Conservation (phyloP, 2,113 vertebrate species). For the Hylia prasina region DNA sequence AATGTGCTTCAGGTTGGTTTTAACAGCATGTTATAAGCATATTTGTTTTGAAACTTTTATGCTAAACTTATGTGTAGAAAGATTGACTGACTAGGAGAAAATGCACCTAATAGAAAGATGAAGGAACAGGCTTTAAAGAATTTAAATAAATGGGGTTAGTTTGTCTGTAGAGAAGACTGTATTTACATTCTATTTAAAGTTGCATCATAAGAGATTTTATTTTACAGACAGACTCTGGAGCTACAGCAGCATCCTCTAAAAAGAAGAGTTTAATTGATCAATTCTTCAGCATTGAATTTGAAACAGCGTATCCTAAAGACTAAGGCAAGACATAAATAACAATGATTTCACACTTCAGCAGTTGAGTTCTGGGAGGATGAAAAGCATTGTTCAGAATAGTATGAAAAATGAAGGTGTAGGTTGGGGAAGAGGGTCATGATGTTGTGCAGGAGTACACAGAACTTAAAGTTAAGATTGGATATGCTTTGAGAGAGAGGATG, state of each 20-base stretch:
- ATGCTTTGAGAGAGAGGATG: background rate
- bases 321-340: background rate
- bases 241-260: slow-evolving; percentile 72
- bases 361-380: background rate
- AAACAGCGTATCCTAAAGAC: slow-evolving; percentile 92
- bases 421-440: background rate
- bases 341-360: background rate
- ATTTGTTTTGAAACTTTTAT: background rate
- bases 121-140: background rate
- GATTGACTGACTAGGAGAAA: background rate
- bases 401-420: background rate
- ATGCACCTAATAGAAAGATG: background rate
- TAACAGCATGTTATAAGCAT: background rate
- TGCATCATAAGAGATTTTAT: background rate
- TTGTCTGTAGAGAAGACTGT: background rate
- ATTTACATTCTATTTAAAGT: background rate
- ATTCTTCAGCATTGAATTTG: slow-evolving; percentile 96
- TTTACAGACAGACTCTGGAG: slow-evolving; percentile 76
- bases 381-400: background rate
- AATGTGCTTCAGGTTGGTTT: background rate
- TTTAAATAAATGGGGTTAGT: background rate
- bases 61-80: background rate
- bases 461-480: background rate
- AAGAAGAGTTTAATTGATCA: slow-evolving; percentile 99
- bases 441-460: background rate